A percentile compares a stretch with the other conserved stretches of the same genome.
phyloP scores from a whole-genome alignment of 2,888 invertebrate genomes.

The Acronicta alni region DNA sequence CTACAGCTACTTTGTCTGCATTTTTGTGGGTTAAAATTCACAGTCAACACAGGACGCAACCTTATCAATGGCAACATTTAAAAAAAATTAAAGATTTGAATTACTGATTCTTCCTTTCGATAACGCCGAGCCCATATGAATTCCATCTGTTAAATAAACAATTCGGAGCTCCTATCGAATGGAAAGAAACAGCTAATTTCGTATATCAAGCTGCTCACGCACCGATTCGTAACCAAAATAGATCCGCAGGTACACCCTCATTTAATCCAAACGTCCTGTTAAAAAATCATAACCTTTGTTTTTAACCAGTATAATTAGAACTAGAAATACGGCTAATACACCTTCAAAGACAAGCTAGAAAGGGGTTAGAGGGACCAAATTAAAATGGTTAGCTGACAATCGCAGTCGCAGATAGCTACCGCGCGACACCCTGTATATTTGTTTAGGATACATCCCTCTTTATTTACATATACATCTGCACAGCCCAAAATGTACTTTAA shows the following conservation, averaged over 20 bases:
- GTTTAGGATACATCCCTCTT: slow-evolving; percentile 84
- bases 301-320: slow-evolving; percentile 59
- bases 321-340: slow-evolving; percentile 41
- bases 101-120: not conserved
- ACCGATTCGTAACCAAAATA: slow-evolving; percentile 40
- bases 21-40: no score
- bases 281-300: slow-evolving; percentile 71
- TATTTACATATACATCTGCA: slow-evolving; percentile 73
- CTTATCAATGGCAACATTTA: not conserved
- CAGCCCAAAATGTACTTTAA: slow-evolving; percentile 71
- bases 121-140: not conserved
- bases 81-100: not conserved
- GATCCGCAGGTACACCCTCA: slow-evolving; percentile 53
- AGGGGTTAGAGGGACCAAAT: slow-evolving; percentile 61
- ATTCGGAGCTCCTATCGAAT: slow-evolving; percentile 12
- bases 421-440: slow-evolving; percentile 83
- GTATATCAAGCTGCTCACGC: slow-evolving; percentile 32
- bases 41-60: not conserved
- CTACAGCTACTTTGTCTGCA: no score
- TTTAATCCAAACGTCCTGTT: slow-evolving; percentile 61
- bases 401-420: slow-evolving; percentile 71
- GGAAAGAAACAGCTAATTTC: slow-evolving; percentile 33
- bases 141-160: slow-evolving; percentile 7
- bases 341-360: slow-evolving; percentile 31
- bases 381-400: slow-evolving; percentile 68